These are phyloP conservation scores for Crypturellus tataupa DNA, from an alignment of 2,797 vertebrate genomes.

Conservation along the genomic window DNA sequence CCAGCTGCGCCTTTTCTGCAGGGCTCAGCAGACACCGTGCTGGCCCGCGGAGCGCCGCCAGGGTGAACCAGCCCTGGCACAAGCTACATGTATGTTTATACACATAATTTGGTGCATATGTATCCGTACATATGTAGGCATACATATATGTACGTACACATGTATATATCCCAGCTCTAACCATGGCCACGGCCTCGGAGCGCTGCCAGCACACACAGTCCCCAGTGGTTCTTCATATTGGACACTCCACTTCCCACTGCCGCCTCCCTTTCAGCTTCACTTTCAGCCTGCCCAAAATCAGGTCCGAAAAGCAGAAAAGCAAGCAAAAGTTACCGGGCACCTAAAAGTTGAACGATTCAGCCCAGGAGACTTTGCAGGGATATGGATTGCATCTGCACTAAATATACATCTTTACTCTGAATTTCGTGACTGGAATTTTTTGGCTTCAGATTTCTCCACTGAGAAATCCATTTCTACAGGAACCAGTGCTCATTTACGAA, in stretches of 20 bases:
- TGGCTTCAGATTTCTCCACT: not conserved
- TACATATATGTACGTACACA: not conserved
- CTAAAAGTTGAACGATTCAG: not conserved
- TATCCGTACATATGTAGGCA: not conserved
- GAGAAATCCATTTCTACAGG: not conserved
- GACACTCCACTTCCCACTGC: not conserved
- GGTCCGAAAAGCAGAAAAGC: fast-evolving
- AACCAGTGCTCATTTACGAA: not conserved
- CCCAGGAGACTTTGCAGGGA: not conserved
- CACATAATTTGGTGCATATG: not conserved
- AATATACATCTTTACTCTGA: not conserved
- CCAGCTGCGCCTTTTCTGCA: not conserved
- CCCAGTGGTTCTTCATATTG: not conserved
- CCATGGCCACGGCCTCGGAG: fast-evolving
- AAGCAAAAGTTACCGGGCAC: not conserved
- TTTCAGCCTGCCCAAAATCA: not conserved
- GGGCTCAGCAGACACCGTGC: not conserved
- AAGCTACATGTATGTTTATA: fast-evolving
- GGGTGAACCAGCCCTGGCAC: fast-evolving
- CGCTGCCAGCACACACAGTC: fast-evolving
- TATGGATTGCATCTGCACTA: not conserved
- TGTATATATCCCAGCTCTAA: fast-evolving
- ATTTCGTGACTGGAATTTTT: not conserved
- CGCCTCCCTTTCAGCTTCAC: not conserved
- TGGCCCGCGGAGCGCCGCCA: not conserved